Percentiles rank a stretch among this genome's conserved stretches.
phyloP scores from a whole-genome alignment of 2,888 invertebrate genomes.

The Coremacera marginata region DNA sequence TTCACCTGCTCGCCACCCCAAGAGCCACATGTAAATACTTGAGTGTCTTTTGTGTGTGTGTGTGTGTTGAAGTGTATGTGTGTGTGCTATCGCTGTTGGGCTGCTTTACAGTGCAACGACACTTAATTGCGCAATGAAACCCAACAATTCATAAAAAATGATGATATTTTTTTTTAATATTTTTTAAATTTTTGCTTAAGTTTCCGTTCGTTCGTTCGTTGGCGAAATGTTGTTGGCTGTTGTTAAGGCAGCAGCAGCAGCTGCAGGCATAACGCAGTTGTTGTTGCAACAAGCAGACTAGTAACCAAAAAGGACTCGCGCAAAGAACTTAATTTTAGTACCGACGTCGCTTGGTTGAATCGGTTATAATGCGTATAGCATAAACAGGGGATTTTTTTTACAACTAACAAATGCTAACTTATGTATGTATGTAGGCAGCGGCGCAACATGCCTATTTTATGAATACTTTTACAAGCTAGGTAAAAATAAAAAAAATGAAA shows the following conservation, averaged over 20 bases:
- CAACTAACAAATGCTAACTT: not conserved
- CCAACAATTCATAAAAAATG: conserved; percentile 53
- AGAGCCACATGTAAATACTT: not conserved
- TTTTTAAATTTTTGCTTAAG: conserved; percentile 21
- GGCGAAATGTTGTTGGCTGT: not conserved
- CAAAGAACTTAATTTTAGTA: not conserved
- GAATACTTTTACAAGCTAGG: too few species aligned
- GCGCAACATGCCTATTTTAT: not conserved
- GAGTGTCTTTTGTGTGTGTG: not conserved
- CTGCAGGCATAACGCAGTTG: not conserved
- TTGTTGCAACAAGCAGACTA: not conserved
- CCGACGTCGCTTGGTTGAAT: not conserved
- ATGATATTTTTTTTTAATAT: conserved; percentile 46
- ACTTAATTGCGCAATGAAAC: conserved; percentile 40
- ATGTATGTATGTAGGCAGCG: not conserved
- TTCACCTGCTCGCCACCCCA: not conserved
- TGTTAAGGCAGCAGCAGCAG: conserved; percentile 21
- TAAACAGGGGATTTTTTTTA: conserved; percentile 21
- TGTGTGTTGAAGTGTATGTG: conserved; percentile 7
- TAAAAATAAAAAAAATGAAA: too few species aligned
- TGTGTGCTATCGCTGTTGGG: not conserved
- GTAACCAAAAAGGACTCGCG: conserved; percentile 1
- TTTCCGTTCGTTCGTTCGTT: conserved; percentile 18
- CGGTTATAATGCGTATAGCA: conserved; percentile 20
- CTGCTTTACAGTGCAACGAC: conserved; percentile 48